Evolutionary conservation across 2,888 invertebrate genomes (phyloP).

Genomic region (Lycophotia porphyrea): DNA sequence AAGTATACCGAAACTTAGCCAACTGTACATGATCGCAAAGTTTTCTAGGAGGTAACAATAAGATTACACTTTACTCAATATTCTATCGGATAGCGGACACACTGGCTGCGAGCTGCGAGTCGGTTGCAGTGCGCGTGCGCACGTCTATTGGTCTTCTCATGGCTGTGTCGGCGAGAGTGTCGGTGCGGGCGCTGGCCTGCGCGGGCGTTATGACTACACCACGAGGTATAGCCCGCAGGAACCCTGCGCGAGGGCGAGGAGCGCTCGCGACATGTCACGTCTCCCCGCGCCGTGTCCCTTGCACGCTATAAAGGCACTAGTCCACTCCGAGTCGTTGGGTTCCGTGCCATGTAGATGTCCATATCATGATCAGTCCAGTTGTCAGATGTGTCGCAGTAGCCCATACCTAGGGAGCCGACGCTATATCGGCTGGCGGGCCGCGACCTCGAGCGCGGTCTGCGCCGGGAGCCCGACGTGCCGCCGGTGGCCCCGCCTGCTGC

Average conservation of each 20-base stretch:
- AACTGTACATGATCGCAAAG: conserved; percentile 58
- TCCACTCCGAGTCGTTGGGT: conserved; percentile 96
- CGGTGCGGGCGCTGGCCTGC: conserved; percentile 66
- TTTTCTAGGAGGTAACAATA: conserved; percentile 63
- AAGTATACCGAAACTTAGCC: conserved; percentile 41
- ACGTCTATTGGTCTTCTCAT: conserved; percentile 56
- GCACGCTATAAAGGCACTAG: conserved; percentile 94
- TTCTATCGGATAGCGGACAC: conserved; percentile 60
- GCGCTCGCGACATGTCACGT: conserved; percentile 71
- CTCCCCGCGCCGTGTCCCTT: conserved; percentile 74
- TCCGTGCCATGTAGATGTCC: conserved; percentile 98
- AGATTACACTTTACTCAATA: conserved; percentile 59
- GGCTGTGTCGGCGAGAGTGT: conserved; percentile 67
- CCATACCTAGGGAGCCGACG: conserved; percentile 95
- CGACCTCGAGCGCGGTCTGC: conserved; percentile 94
- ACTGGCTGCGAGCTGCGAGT: conserved; percentile 54
- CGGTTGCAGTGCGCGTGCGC: conserved; percentile 64
- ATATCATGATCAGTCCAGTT: conserved; percentile 99
- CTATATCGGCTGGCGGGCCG: conserved; percentile 95
- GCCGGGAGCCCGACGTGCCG: conserved; percentile 91
- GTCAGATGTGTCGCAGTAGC: conserved; percentile 97
- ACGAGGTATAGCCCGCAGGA: conserved; percentile 73
- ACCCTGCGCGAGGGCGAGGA: conserved; percentile 73
- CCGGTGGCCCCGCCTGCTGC: conserved; percentile 91
- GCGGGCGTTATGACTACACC: conserved; percentile 75